Percentiles rank a stretch among this genome's conserved stretches.
These are phyloP conservation scores for Sylvicola cinctus DNA, from an alignment of 2,888 invertebrate genomes.

Conservation along the genomic window DNA sequence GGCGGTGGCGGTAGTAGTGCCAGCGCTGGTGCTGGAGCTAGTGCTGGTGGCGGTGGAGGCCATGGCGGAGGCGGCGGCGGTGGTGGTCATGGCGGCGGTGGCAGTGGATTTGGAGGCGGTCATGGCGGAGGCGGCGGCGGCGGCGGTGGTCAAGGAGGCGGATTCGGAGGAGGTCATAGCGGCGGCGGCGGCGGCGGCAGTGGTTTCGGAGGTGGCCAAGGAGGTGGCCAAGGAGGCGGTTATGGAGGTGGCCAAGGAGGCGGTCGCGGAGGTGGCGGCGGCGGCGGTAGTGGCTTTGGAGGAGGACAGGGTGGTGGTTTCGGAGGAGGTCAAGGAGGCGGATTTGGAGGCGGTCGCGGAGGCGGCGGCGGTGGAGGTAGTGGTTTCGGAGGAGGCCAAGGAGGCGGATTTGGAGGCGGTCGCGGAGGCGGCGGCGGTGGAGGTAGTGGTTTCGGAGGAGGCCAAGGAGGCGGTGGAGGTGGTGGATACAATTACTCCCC, in stretches of 20 bases:
- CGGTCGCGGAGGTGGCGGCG: constrained; percentile 2
- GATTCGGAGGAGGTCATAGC: constrained; percentile 1
- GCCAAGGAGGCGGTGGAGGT: constrained; percentile 1
- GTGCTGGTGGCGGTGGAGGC: background rate
- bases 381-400: too few species aligned
- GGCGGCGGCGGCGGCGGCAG: constrained; percentile 1
- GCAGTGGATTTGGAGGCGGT: background rate
- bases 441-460: too few species aligned
- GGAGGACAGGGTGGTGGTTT: constrained; percentile 1
- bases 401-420: too few species aligned
- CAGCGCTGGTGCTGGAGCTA: background rate
- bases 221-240: constrained; percentile 4
- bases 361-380: constrained; percentile 1
- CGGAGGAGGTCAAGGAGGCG: background rate
- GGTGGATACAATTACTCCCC: constrained; percentile 2
- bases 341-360: background rate
- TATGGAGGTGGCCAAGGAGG: constrained; percentile 1
- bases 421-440: too few species aligned
- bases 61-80: constrained; percentile 1
- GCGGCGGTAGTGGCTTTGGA: too few species aligned
- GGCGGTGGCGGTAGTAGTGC: background rate
- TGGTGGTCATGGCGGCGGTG: background rate
- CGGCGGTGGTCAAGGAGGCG: background rate
- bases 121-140: background rate
- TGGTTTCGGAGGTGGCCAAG: too few species aligned